phyloP scores from a whole-genome alignment of 1,140 invertebrate genomes.

The Ostrea denselamellosa region DNA sequence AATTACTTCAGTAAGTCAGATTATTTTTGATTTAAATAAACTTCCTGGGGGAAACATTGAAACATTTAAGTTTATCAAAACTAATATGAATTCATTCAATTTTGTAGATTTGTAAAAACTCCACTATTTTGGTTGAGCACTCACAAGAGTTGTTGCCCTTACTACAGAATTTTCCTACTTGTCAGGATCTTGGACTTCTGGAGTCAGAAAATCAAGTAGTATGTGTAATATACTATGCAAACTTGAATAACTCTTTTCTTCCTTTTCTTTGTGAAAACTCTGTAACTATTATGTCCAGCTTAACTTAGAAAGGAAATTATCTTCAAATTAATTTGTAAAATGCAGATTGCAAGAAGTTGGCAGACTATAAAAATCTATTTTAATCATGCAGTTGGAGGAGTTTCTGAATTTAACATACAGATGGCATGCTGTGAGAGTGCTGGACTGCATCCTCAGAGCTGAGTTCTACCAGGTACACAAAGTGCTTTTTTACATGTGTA shows the following conservation, averaged over 20 bases:
- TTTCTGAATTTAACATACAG: constrained; percentile 44
- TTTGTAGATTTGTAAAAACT: background rate
- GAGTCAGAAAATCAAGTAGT: constrained; percentile 5
- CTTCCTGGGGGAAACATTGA: no score
- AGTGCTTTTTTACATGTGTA: no score
- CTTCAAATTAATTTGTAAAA: background rate
- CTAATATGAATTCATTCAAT: background rate
- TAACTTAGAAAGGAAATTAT: background rate
- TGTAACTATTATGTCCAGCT: background rate
- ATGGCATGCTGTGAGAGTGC: constrained; percentile 39
- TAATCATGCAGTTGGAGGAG: background rate
- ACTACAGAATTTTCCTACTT: constrained; percentile 18
- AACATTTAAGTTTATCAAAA: no score
- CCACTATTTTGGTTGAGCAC: background rate
- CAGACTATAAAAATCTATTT: background rate
- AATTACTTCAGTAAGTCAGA: constrained; percentile 1
- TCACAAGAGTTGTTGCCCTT: constrained; percentile 27
- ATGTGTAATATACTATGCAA: background rate
- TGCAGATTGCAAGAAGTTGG: background rate
- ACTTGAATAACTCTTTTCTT: background rate
- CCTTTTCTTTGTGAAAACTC: background rate
- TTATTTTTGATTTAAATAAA: background rate
- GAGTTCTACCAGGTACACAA: constrained; percentile 41
- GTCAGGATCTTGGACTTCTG: background rate
- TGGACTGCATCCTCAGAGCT: constrained; percentile 22